A percentile compares a stretch with the other conserved stretches of the same genome.
Evolutionary conservation across 2,888 invertebrate species (phyloP).

Genomic region (Limnephilus rhombicus): DNA sequence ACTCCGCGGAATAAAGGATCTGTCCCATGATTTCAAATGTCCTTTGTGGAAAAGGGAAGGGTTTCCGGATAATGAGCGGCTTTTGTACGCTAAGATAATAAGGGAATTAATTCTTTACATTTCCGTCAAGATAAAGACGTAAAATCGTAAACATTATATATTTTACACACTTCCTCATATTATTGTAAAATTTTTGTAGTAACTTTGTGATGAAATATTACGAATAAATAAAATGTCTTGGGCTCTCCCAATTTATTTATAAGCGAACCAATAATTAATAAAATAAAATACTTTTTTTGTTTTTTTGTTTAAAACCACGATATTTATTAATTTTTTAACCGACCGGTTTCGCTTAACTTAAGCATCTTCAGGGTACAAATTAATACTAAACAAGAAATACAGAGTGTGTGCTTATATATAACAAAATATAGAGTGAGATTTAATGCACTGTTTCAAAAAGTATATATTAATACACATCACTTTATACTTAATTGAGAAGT

Average conservation of each 20-base stretch:
- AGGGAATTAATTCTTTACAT: constrained; percentile 5
- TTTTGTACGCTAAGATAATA: constrained; percentile 18
- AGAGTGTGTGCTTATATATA: too few relatives aligned
- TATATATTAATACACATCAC: too few relatives aligned
- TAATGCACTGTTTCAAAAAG: too few relatives aligned
- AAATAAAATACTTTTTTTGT: too few relatives aligned
- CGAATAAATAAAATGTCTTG: neutral
- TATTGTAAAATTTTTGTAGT: neutral
- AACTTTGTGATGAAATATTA: neutral
- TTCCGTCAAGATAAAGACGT: neutral
- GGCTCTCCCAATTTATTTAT: neutral
- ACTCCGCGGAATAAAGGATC: constrained; percentile 8
- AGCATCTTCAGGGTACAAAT: too few relatives aligned
- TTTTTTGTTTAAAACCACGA: too few relatives aligned
- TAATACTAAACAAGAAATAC: too few relatives aligned
- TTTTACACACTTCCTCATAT: too few relatives aligned
- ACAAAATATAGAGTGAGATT: too few relatives aligned
- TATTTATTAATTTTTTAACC: too few relatives aligned
- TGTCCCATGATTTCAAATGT: constrained; percentile 31
- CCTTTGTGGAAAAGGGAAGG: constrained; percentile 16
- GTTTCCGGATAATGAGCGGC: constrained; percentile 6
- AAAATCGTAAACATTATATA: neutral
- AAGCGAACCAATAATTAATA: neutral
- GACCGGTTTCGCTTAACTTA: too few relatives aligned
- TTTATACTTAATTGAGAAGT: too few relatives aligned